A percentile compares a stretch with the other conserved stretches of the same genome.
Conservation (phyloP, 2,113 vertebrate species). For the Spheniscus mendiculus region DNA sequence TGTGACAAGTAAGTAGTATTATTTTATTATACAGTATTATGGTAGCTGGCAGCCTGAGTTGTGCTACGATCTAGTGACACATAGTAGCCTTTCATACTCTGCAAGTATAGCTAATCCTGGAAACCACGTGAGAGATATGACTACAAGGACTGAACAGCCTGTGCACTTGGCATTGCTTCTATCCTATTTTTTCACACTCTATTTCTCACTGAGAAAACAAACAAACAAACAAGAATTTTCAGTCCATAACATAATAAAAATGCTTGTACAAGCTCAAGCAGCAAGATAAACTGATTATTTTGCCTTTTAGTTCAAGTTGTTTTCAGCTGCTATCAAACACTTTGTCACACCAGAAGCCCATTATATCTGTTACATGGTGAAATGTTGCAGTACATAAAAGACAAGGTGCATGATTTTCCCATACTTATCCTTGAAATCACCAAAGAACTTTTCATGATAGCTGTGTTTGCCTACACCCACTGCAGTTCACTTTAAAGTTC, state of each 20-base stretch:
- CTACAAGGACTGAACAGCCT: neutral
- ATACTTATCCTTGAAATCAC: neutral
- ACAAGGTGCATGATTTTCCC: neutral
- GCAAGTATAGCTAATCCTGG: neutral
- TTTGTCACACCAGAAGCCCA: neutral
- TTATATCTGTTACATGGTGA: neutral
- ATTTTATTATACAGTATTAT: neutral
- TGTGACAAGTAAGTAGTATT: neutral
- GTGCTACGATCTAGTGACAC: neutral
- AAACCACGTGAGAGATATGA: neutral
- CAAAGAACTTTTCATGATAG: neutral
- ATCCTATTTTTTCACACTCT: constrained; percentile 9
- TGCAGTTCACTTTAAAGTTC: neutral
- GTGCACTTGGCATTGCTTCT: neutral
- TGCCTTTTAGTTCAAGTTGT: constrained; percentile 10
- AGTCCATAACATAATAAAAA: neutral
- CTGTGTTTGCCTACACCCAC: neutral
- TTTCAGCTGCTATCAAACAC: neutral
- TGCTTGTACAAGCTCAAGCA: neutral
- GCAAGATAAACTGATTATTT: neutral
- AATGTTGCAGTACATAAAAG: neutral
- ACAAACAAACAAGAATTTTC: constrained; percentile 12
- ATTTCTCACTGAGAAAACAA: constrained; percentile 34
- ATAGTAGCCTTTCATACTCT: neutral
- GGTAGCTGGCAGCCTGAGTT: neutral